Evolutionary conservation across 2,888 invertebrate species (phyloP).

Genomic region (Beris chalybata): DNA sequence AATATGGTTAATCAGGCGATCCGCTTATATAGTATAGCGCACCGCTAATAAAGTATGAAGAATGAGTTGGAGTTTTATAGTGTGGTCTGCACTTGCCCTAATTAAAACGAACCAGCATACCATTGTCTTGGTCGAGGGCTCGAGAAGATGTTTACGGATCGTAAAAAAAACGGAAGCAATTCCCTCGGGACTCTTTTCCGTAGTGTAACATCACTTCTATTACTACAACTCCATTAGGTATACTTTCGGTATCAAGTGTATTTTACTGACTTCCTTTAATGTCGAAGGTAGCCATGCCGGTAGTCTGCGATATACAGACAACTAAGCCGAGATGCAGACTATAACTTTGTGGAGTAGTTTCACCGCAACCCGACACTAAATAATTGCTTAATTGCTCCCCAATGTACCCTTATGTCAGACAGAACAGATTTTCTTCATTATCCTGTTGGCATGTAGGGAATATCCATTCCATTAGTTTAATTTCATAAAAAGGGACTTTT

Average conservation of each 20-base stretch:
- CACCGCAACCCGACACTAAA: constrained; percentile 7
- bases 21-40: too few species aligned
- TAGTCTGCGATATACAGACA: too few species aligned
- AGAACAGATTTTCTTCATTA: constrained; percentile 27
- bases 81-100: constrained; percentile 17
- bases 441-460: constrained; percentile 19
- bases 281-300: not conserved
- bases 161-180: constrained; percentile 1
- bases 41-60: too few species aligned
- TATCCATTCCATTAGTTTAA: not conserved
- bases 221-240: constrained; percentile 25
- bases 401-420: constrained; percentile 8
- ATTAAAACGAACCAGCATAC: constrained; percentile 16
- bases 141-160: constrained; percentile 11
- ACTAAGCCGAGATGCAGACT: too few species aligned
- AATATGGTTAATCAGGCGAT: too few species aligned
- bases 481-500: constrained; percentile 10
- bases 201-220: constrained; percentile 12
- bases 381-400: constrained; percentile 27
- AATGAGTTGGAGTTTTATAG: too few species aligned
- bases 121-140: not conserved
- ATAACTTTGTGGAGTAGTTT: too few species aligned
- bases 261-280: constrained; percentile 1
- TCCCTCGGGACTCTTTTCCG: constrained; percentile 14
- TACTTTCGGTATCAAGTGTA: constrained; percentile 15